Conservation (phyloP, 2,113 vertebrate genomes). For the Romanogobio albipinnatus region DNA sequence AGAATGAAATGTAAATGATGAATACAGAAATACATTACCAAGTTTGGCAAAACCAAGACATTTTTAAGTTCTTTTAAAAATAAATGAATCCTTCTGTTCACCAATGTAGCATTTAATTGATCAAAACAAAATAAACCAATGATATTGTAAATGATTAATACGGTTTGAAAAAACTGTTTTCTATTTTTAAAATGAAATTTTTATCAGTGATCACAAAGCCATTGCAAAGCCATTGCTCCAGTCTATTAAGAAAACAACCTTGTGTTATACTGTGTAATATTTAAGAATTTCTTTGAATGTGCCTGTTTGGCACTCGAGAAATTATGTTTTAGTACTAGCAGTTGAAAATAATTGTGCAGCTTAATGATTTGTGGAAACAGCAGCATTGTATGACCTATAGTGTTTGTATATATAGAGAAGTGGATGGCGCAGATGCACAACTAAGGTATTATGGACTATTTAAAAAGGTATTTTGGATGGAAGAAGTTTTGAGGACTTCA, state of each 20-base stretch:
- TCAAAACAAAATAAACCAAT: not conserved
- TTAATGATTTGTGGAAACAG: not conserved
- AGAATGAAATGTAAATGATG: not conserved
- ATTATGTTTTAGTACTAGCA: not conserved
- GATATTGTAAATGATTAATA: not conserved
- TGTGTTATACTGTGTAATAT: not conserved
- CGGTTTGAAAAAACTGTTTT: not conserved
- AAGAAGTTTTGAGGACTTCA: not conserved
- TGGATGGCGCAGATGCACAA: not conserved
- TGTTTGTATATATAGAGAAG: not conserved
- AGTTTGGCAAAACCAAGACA: constrained; percentile 21
- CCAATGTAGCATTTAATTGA: not conserved
- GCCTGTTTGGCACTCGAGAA: not conserved
- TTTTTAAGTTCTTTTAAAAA: not conserved
- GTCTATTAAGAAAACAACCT: not conserved
- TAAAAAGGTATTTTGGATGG: not conserved
- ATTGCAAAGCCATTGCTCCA: not conserved
- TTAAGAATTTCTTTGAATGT: not conserved
- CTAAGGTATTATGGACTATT: too few relatives aligned
- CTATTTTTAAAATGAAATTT: not conserved
- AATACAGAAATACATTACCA: constrained; percentile 7
- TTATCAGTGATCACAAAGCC: not conserved
- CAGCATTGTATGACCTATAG: too few relatives aligned
- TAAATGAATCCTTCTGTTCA: not conserved
- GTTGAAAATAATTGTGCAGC: not conserved